Percentiles rank a stretch among this genome's conserved stretches.
phyloP scores from a whole-genome alignment of 64 coral and sea anemone species.

The Dendronephthya gigantea region DNA sequence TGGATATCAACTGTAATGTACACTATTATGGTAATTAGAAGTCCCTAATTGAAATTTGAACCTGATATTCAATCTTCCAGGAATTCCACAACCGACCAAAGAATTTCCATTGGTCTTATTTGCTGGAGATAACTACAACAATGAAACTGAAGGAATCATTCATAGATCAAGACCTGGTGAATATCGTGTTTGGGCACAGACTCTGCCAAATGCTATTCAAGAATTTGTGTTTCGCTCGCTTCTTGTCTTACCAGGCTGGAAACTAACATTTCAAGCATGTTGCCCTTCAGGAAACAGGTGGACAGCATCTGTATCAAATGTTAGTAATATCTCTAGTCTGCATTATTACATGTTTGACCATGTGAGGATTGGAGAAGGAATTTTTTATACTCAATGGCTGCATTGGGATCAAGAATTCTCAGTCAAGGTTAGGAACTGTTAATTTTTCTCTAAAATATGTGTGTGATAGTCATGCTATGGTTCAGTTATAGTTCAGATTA shows the following conservation, averaged over 20 bases:
- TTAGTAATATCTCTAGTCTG: constrained; percentile 68
- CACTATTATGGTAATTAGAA: too few species aligned
- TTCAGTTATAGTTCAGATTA: too few species aligned
- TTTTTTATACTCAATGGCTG: constrained; percentile 79
- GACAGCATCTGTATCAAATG: constrained; percentile 23
- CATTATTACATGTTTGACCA: constrained; percentile 92
- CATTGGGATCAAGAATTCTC: constrained; percentile 85
- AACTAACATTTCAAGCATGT: constrained; percentile 73
- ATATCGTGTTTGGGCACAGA: constrained; percentile 75
- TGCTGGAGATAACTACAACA: constrained; percentile 58
- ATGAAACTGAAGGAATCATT: constrained; percentile 36
- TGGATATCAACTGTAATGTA: too few species aligned
- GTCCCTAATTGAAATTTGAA: too few species aligned
- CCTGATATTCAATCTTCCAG: constrained; percentile 19
- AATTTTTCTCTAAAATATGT: too few species aligned
- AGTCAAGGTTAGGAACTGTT: constrained; percentile 43
- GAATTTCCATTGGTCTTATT: constrained; percentile 81
- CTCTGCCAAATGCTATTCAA: constrained; percentile 37
- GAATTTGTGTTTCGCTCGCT: constrained; percentile 75
- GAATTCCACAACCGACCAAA: constrained; percentile 51
- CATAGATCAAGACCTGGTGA: constrained; percentile 48
- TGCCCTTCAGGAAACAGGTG: constrained; percentile 68
- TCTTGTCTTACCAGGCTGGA: constrained; percentile 50
- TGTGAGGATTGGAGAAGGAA: constrained; percentile 51
- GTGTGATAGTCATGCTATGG: too few species aligned